A percentile compares a stretch with the other conserved stretches of the same genome.
These are phyloP conservation scores for Clistopyga incitator DNA, from an alignment of 2,888 invertebrate genomes.

Conservation along the genomic window DNA sequence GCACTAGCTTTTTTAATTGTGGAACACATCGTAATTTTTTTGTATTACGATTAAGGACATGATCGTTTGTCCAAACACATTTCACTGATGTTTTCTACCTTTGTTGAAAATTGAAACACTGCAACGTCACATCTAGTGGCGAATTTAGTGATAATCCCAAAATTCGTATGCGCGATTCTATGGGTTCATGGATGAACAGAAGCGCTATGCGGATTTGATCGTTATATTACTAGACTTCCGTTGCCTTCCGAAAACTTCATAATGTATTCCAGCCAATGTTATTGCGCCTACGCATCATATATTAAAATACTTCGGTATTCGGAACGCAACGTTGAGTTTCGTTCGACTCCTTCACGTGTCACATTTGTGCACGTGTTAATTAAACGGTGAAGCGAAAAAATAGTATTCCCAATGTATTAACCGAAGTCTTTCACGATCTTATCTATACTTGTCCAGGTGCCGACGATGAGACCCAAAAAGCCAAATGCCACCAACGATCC, in stretches of 20 bases:
- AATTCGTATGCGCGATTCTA: background rate
- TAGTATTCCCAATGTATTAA: conserved; percentile 59
- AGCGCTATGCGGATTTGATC: background rate
- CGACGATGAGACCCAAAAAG: conserved; percentile 88
- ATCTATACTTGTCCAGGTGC: conserved; percentile 89
- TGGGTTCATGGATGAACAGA: background rate
- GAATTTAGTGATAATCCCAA: background rate
- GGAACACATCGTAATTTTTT: background rate
- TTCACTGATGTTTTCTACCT: background rate
- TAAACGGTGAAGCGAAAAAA: background rate
- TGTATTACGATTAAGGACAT: background rate
- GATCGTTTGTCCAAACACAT: background rate
- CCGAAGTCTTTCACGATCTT: conserved; percentile 88
- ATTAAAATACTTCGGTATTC: background rate
- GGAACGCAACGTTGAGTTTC: background rate
- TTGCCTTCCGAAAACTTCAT: conserved; percentile 35
- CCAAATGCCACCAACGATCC: conserved; percentile 88
- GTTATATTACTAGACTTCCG: background rate
- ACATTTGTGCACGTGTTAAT: background rate
- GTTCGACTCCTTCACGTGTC: background rate
- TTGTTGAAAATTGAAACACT: conserved; percentile 7
- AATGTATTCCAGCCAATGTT: too few relatives aligned
- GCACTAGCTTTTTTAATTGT: background rate
- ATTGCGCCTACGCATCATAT: background rate
- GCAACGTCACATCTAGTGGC: background rate